phyloP scores from a whole-genome alignment of 2,888 invertebrate species.

The Epinotia ramella region DNA sequence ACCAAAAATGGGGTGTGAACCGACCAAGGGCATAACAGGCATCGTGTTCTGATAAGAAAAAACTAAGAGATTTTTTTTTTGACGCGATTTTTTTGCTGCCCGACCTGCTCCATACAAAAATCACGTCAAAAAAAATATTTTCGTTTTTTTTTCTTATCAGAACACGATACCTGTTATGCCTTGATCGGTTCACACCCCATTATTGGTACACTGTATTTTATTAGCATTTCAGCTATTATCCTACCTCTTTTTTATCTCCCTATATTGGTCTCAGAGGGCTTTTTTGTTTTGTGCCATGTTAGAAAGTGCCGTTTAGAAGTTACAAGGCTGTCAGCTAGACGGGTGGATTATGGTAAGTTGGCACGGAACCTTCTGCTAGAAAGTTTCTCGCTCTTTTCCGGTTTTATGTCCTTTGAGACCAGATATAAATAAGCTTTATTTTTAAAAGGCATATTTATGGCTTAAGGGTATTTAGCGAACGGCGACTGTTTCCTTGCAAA shows the following conservation, averaged over 20 bases:
- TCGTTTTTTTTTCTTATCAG: too few species aligned
- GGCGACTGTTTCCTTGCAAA: background rate
- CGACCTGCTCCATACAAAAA: too few species aligned
- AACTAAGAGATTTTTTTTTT: too few species aligned
- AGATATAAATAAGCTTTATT: conserved; percentile 25
- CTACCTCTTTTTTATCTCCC: conserved; percentile 23
- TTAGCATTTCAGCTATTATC: too few species aligned
- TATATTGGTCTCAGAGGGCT: conserved; percentile 36
- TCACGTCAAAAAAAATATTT: too few species aligned
- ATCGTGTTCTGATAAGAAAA: too few species aligned
- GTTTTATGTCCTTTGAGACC: conserved; percentile 37
- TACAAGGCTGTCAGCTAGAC: conserved; percentile 42
- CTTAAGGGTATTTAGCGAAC: background rate
- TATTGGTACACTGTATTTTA: too few species aligned
- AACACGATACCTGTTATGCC: too few species aligned
- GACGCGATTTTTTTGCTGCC: too few species aligned
- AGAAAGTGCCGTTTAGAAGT: conserved; percentile 36
- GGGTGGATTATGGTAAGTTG: conserved; percentile 45
- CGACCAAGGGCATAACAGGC: too few species aligned
- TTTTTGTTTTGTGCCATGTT: conserved; percentile 37
- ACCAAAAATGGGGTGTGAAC: too few species aligned
- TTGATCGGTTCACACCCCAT: too few species aligned
- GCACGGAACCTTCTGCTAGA: conserved; percentile 36
- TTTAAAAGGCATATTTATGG: conserved; percentile 24
- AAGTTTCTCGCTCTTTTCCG: conserved; percentile 37